phyloP scores from a whole-genome alignment of 2,797 vertebrate genomes.

The Muscicapa striata region DNA sequence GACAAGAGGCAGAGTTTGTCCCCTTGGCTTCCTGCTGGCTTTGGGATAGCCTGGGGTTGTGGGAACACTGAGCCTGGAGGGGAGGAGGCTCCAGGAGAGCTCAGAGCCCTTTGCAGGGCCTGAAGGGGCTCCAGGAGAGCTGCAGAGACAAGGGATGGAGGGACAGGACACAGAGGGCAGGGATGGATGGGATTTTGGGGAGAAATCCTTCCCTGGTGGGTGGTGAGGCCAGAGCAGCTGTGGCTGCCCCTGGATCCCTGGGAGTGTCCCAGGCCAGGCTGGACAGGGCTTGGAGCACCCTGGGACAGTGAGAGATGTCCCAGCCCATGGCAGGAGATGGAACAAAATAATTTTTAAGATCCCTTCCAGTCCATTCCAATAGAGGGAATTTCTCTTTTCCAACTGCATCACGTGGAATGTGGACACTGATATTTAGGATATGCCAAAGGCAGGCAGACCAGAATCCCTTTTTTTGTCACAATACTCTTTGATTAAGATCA shows the following conservation, averaged over 20 bases:
- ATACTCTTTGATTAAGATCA: conserved; percentile 66
- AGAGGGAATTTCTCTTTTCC: background rate
- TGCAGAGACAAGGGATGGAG: background rate
- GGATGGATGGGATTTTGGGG: fast-evolving
- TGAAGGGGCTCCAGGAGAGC: background rate
- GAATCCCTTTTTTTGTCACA: conserved; percentile 56
- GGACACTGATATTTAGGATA: background rate
- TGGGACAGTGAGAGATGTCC: fast-evolving
- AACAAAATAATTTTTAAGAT: background rate
- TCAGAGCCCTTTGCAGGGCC: fast-evolving
- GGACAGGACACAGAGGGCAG: background rate
- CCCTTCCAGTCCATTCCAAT: background rate
- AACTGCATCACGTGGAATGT: background rate
- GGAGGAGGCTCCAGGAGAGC: background rate
- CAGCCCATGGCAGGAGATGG: background rate
- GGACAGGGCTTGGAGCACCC: background rate
- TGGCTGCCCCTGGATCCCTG: background rate
- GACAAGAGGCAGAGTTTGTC: background rate
- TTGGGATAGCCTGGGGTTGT: background rate
- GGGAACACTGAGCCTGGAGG: background rate
- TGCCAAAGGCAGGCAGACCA: conserved; percentile 4
- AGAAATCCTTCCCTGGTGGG: background rate
- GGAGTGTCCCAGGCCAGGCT: fast-evolving
- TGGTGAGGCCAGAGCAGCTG: background rate
- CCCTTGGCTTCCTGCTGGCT: background rate